These are phyloP conservation scores for Shargacucullia verbasci DNA, from an alignment of 2,888 invertebrate species.

Conservation along the genomic window DNA sequence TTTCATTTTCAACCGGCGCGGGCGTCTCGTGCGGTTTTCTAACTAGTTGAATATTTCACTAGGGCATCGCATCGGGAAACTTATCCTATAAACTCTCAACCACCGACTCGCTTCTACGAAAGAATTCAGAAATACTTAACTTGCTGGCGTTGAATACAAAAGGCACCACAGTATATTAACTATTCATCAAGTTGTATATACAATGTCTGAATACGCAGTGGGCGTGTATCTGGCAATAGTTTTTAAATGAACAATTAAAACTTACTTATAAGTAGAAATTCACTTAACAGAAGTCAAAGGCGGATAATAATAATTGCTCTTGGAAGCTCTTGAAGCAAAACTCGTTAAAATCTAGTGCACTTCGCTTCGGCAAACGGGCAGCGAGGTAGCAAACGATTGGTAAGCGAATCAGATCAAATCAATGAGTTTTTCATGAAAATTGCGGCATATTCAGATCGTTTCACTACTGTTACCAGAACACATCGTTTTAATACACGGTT, in stretches of 20 bases:
- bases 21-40: slow-evolving; percentile 60
- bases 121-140: slow-evolving; percentile 67
- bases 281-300: slow-evolving; percentile 64
- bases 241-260: slow-evolving; percentile 68
- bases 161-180: slow-evolving; percentile 25
- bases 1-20: slow-evolving; percentile 41
- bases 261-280: slow-evolving; percentile 66
- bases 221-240: slow-evolving; percentile 19
- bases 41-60: slow-evolving; percentile 75
- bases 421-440: slow-evolving; percentile 49
- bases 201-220: slow-evolving; percentile 2
- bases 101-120: slow-evolving; percentile 52
- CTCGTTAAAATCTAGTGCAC: slow-evolving; percentile 84
- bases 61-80: slow-evolving; percentile 63
- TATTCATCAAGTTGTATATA: not conserved
- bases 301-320: slow-evolving; percentile 75
- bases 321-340: slow-evolving; percentile 72
- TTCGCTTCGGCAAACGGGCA: slow-evolving; percentile 59
- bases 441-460: not conserved
- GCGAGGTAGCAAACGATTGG: slow-evolving; percentile 52
- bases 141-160: slow-evolving; percentile 52
- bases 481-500: slow-evolving; percentile 1
- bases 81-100: slow-evolving; percentile 65
- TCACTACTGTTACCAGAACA: slow-evolving; percentile 3
- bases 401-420: slow-evolving; percentile 54